phyloP scores from a whole-genome alignment of 2,797 vertebrate genomes.

The Trichosurus vulpecula region DNA sequence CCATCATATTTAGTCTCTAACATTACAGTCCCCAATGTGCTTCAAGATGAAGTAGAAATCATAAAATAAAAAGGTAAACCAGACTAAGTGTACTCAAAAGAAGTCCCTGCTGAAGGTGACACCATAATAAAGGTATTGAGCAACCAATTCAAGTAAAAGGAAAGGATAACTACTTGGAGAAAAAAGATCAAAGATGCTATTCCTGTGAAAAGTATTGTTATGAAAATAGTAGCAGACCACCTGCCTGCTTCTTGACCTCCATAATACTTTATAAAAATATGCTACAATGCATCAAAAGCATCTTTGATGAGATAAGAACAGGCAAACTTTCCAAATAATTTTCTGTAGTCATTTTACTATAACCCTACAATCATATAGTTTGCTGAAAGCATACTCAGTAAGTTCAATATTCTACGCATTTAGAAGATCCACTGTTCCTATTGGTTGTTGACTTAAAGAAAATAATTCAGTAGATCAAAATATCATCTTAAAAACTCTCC shows the following conservation, averaged over 20 bases:
- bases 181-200: not conserved
- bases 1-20: not conserved
- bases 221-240: not conserved
- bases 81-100: not conserved
- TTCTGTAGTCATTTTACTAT: not conserved
- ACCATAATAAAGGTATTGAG: not conserved
- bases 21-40: not conserved
- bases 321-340: not conserved
- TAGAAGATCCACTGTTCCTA: not conserved
- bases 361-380: not conserved
- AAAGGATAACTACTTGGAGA: not conserved
- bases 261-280: not conserved
- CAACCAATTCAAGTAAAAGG: not conserved
- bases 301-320: not conserved
- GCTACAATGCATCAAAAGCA: not conserved
- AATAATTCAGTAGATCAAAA: not conserved
- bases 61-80: not conserved
- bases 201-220: not conserved
- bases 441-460: not conserved
- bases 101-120: not conserved
- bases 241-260: not conserved
- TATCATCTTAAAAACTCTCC: not conserved
- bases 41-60: not conserved
- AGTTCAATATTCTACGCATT: not conserved
- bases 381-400: not conserved